phyloP scores from a whole-genome alignment of 37 sponge, comb jelly and placozoan genomes.

The Tethya wilhelma region DNA sequence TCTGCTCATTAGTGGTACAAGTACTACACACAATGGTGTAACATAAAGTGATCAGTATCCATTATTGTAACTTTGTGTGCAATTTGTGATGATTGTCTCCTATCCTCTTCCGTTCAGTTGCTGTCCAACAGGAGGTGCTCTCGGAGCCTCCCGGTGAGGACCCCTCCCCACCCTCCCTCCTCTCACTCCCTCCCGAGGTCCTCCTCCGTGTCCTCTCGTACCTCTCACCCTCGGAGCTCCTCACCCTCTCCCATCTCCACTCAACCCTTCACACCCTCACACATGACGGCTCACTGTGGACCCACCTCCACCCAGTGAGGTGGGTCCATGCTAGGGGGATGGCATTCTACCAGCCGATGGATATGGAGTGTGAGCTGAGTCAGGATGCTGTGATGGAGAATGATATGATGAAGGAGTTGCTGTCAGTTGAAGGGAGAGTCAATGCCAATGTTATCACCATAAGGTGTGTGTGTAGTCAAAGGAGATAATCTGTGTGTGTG shows the following conservation, averaged over 20 bases:
- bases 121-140: too few species aligned
- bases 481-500: too few species aligned
- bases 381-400: constrained; percentile 25
- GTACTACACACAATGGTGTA: too few species aligned
- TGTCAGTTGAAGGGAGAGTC: constrained; percentile 42
- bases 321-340: constrained; percentile 52
- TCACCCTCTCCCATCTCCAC: constrained; percentile 37
- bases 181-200: constrained; percentile 69
- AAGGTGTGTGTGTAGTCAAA: constrained; percentile 26
- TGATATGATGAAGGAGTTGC: constrained; percentile 38
- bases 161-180: constrained; percentile 20
- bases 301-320: constrained; percentile 74
- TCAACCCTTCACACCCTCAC: constrained; percentile 24
- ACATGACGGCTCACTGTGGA: constrained; percentile 65
- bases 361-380: too few species aligned
- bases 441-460: constrained; percentile 35
- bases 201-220: constrained; percentile 50
- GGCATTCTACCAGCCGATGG: constrained; percentile 38
- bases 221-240: constrained; percentile 72
- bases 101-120: too few species aligned
- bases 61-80: too few species aligned
- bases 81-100: too few species aligned
- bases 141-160: neutral
- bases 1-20: too few species aligned
- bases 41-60: too few species aligned